phyloP scores from a whole-genome alignment of 2,113 vertebrate species.

The Gasterosteus aculeatus region DNA sequence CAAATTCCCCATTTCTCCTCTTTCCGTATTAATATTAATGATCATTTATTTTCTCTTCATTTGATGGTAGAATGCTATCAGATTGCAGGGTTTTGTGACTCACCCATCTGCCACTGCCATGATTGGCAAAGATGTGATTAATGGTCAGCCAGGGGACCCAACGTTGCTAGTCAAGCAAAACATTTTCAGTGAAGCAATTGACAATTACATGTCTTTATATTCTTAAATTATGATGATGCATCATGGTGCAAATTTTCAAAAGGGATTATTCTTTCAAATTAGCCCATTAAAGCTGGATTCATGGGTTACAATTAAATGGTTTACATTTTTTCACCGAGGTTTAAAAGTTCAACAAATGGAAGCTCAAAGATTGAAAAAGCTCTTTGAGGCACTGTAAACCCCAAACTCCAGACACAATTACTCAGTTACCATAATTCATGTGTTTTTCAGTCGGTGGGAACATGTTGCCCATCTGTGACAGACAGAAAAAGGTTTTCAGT shows the following conservation, averaged over 20 bases:
- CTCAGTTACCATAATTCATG: not conserved
- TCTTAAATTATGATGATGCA: conserved; percentile 31
- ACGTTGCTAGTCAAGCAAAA: conserved; percentile 38
- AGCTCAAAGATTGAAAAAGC: not conserved
- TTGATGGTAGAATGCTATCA: conserved; percentile 63
- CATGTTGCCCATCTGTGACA: not conserved
- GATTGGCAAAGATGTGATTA: conserved; percentile 60
- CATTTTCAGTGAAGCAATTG: conserved; percentile 21
- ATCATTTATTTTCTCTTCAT: conserved; percentile 55
- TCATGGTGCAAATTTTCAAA: conserved; percentile 10
- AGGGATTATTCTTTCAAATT: not conserved
- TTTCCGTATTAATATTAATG: conserved; percentile 79
- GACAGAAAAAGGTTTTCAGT: conserved; percentile 22
- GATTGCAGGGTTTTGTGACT: conserved; percentile 52
- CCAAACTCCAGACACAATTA: not conserved
- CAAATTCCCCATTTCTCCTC: conserved; percentile 60
- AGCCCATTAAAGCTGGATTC: not conserved
- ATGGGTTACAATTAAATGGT: not conserved
- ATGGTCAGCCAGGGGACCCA: conserved; percentile 48
- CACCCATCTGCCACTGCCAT: conserved; percentile 46
- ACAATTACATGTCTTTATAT: conserved; percentile 42
- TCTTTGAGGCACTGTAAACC: not conserved
- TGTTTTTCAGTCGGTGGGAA: not conserved
- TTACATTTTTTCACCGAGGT: not conserved
- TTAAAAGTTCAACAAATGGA: not conserved